Evolutionary conservation across 2,797 vertebrate species (phyloP), one percentile per base, ranked within the genome.

Genomic region (Harpagifer antarcticus): DNA sequence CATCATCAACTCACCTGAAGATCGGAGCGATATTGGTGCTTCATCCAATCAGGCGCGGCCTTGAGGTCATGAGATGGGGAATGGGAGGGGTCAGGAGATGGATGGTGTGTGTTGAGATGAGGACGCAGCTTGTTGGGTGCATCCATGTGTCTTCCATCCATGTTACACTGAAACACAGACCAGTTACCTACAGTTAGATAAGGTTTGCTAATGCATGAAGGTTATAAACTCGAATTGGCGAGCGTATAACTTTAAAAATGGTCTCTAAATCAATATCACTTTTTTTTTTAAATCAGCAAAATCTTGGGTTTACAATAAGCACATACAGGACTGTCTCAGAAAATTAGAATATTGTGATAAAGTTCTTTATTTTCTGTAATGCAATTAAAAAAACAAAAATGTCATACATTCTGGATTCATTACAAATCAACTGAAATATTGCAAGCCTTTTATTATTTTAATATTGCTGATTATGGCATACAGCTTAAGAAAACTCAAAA

Each of bases 1-100:
- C 49, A 2, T 3, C 27, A 0, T 11, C 2, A 11, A 15, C 76
- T 76, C 79, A 93, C 92, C 92, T 76, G 81, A 57, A 74, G 55
- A 9, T 31, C 20, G 48, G 79, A 12, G 20, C 40, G 70, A 72
- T 8, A 12, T 17, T 16, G 54, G 14, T 6, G 57, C 17, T 20
- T 73, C 61, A 11, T 54, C 74, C 75, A 59, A 58, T 74, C 68
- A 14, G 48, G 50, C 9, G 55, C 37, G 55, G 54, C 37, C 6
- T 74, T 68, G 3, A 43, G 45, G 77, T 89, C 87, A 82, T n/a
- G 59, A 83, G 88, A 78, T 9, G 0, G 56, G 2, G 64, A 33
- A 5, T n/a, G 33, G 1, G 45, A 1, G 12, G 19, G 9, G 6
- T 9, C 56, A 8, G 52, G 23, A 10, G 27, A 14, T 19, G n/a